Evolutionary conservation across 1,140 invertebrate species (phyloP), one percentile per base, ranked within the genome.

Genomic region (Littorina saxatilis): DNA sequence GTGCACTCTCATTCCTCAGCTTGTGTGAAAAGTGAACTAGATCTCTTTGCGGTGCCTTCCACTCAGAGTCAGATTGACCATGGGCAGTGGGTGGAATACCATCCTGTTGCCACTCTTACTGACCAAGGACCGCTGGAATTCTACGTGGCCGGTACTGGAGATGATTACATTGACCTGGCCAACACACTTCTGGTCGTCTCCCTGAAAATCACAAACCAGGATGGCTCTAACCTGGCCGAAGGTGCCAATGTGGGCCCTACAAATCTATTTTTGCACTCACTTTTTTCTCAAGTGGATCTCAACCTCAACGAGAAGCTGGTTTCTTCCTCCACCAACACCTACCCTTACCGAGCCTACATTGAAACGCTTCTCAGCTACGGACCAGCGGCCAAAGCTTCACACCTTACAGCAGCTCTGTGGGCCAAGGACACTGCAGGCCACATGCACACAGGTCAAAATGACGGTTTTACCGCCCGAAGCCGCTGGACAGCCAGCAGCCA

Each of bases 201-300:
- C 23, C 40, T 43, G 5, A 75, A 75, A 75, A 32, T 75, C 23
- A 75, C 73, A 39, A 11, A 50, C 0, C 17, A 39, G 1, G 15
- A 75, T 50, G 73, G 40, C 40, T 9, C 20, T 9, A 27, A 47
- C 2, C 29, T 75, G 73, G 73, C 40, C 32, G 40, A 47, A 2
- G 39, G n/a, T 27, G 39, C 29, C 27, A 32, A 78, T 5, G 75
- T 63, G 0, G 50, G 50, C 23, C 50, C 74, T 20, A 13, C 39
- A 13, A 77, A 77, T 29, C 32, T 58, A 5, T 77, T 47, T 47
- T 32, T 77, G 35, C 74, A 77, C 17, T 9, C 50, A 27, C 9
- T 77, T 7, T 77, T 50, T 77, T 77, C 50, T 77, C 50, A 58
- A 58, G 74, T 77, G 43, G 74, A 77, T 29, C 20, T 77, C 9